Base-by-base conservation (phyloP, 2,888 invertebrate genomes). In the Brachynemurus nebulosus region DNA sequence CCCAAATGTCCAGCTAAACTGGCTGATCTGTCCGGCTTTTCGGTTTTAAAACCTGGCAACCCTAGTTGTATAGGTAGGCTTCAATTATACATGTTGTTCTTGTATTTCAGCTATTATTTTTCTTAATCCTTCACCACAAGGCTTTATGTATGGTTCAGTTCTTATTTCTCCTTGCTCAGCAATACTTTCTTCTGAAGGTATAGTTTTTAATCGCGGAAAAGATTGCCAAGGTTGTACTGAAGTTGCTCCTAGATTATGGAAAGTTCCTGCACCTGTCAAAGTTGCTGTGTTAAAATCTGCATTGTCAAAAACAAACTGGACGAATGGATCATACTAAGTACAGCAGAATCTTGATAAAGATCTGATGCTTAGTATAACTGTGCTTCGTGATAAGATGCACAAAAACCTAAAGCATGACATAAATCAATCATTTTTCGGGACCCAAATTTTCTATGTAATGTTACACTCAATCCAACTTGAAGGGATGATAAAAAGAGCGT, bases 121-220 rank as follows among this genome's bases (percentile, higher is more conserved):
- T 27, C 38, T 44, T 37, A 44, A 44, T 44, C 38, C 44, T 27
- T 44, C 44, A 27, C 30, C 44, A 38, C 38, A 11, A 44, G 44
- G 18, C 30, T 38, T 44, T 19, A 16, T 36, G 3, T 43, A 43
- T 43, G 43, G 16, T 43, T 43, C 37, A 43, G 37, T 17, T 43
- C 14, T 45, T 39, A 45, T 45, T 18, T 40, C 45, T 45, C 45
- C 34, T 45, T 40, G 19, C 35, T 40, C 45, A 40, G 40, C 35
- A 40, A 19, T 45, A 40, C 40, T 35, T 40, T 45, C 12, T 45
- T 45, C 45, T 19, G 35, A 20, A 21, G 34, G 44, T 44, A 44
- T 44, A 37, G 37, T 5, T 40, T 45, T 39, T 18, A 45, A 45
- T 45, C 39, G 40, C 23, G 40, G 45, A 4, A 45, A 45, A 33